Evolutionary conservation across 2,888 invertebrate species (phyloP).

Genomic region (Thumatha senex): DNA sequence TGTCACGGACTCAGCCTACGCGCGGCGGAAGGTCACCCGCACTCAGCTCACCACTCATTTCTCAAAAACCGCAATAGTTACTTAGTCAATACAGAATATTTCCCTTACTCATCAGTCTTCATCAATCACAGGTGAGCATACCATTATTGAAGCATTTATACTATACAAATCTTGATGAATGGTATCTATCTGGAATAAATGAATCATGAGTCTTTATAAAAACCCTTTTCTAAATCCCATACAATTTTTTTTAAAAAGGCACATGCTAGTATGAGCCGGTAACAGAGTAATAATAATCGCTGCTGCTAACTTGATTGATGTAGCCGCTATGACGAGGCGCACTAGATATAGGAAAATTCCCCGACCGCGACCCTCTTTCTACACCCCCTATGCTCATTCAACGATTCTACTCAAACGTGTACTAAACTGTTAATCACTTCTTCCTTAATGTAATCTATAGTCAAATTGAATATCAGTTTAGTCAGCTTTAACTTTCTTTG

Average conservation of each 20-base stretch:
- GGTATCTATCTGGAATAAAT: conserved; percentile 27
- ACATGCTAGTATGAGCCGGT: conserved; percentile 51
- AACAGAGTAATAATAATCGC: conserved; percentile 66
- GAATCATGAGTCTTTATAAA: conserved; percentile 42
- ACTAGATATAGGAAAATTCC: conserved; percentile 48
- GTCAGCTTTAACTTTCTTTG: not conserved
- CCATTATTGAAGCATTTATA: not conserved
- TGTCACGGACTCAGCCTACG: conserved; percentile 81
- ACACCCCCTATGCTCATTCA: conserved; percentile 39
- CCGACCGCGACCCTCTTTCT: conserved; percentile 24
- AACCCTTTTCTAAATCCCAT: conserved; percentile 47
- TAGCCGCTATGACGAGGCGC: conserved; percentile 62
- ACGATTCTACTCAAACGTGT: conserved; percentile 36
- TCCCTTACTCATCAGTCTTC: conserved; percentile 28
- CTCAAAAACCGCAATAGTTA: conserved; percentile 48
- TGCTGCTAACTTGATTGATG: conserved; percentile 75
- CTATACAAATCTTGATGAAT: too few species aligned
- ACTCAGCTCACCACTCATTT: conserved; percentile 56
- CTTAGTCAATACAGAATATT: conserved; percentile 36
- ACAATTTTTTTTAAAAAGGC: conserved; percentile 54
- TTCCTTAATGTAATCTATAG: not conserved
- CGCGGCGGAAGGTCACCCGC: conserved; percentile 71
- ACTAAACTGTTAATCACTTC: conserved; percentile 40
- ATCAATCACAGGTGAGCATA: not conserved
- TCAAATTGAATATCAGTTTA: not conserved